Evolutionary conservation across 2,888 invertebrate species (phyloP).

Genomic region (Hypomecis punctinalis): DNA sequence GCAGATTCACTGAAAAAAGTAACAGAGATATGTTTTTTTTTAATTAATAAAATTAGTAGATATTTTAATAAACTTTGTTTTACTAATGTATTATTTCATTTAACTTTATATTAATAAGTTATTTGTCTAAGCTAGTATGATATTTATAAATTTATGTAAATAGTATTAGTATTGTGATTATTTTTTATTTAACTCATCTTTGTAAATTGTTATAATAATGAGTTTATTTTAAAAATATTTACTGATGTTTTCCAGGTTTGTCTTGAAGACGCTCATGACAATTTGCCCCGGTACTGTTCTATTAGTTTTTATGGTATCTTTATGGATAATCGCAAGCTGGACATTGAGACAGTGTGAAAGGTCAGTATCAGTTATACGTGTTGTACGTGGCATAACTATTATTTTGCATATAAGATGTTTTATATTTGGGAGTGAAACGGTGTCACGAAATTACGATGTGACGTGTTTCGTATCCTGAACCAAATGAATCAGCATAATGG

Average conservation of each 20-base stretch:
- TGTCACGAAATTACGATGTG: conserved; percentile 18
- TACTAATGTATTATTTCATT: too few relatives aligned
- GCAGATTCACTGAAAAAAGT: too few relatives aligned
- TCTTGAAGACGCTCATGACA: conserved; percentile 99
- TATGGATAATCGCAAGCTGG: conserved; percentile 99
- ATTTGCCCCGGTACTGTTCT: conserved; percentile 99
- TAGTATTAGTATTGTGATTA: too few relatives aligned
- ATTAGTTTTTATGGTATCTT: conserved; percentile 99
- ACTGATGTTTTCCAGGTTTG: conserved; percentile 86
- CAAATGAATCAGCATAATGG: conserved; percentile 20
- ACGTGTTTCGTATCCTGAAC: conserved; percentile 21
- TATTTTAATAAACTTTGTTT: too few relatives aligned
- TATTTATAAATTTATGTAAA: too few relatives aligned
- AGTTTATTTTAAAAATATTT: neutral
- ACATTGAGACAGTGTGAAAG: conserved; percentile 99
- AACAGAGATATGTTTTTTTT: too few relatives aligned
- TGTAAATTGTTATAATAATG: neutral
- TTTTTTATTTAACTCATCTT: too few relatives aligned
- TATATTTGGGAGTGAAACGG: conserved; percentile 38
- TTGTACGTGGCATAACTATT: conserved; percentile 49
- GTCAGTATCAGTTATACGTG: conserved; percentile 84
- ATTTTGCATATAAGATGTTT: conserved; percentile 46
- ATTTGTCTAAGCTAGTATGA: too few relatives aligned
- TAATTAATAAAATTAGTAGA: too few relatives aligned
- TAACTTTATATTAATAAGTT: too few relatives aligned